Evolutionary conservation across 2,113 vertebrate species (phyloP).

Genomic region (Calonectris borealis): DNA sequence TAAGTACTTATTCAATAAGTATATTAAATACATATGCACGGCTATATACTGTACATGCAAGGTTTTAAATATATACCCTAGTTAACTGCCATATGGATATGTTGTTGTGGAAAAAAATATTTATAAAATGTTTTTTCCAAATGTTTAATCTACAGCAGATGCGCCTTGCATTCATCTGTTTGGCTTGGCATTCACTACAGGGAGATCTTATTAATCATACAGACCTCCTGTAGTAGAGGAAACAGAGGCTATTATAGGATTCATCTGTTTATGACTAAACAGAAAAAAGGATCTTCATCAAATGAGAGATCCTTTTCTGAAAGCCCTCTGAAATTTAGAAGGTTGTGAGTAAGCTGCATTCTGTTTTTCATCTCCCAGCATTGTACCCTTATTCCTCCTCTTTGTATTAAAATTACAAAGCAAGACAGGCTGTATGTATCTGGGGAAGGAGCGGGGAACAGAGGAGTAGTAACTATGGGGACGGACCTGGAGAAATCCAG

Average conservation of each 20-base stretch:
- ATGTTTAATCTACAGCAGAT: slow-evolving; percentile 84
- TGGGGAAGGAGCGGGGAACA: background rate
- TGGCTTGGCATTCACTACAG: slow-evolving; percentile 76
- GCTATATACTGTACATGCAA: slow-evolving; percentile 54
- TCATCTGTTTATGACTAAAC: slow-evolving; percentile 64
- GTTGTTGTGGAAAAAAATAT: slow-evolving; percentile 79
- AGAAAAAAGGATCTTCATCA: slow-evolving; percentile 50
- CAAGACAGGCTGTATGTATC: background rate
- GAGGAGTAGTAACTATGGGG: background rate
- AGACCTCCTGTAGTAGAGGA: slow-evolving; percentile 74
- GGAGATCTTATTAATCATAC: slow-evolving; percentile 71
- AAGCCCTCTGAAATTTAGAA: slow-evolving; percentile 12
- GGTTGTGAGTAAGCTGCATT: slow-evolving; percentile 6
- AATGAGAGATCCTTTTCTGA: slow-evolving; percentile 31
- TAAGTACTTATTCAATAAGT: slow-evolving; percentile 38
- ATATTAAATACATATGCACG: slow-evolving; percentile 42
- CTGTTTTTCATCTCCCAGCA: slow-evolving; percentile 9
- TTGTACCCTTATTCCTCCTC: background rate
- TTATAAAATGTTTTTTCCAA: slow-evolving; percentile 83
- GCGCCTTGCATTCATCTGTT: slow-evolving; percentile 77
- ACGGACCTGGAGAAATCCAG: background rate
- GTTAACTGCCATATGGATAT: slow-evolving; percentile 79
- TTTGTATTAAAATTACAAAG: background rate
- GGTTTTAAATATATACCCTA: slow-evolving; percentile 67
- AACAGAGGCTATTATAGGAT: slow-evolving; percentile 70